Evolutionary conservation across 2,888 invertebrate genomes (phyloP).

Genomic region (Athalia cordata): DNA sequence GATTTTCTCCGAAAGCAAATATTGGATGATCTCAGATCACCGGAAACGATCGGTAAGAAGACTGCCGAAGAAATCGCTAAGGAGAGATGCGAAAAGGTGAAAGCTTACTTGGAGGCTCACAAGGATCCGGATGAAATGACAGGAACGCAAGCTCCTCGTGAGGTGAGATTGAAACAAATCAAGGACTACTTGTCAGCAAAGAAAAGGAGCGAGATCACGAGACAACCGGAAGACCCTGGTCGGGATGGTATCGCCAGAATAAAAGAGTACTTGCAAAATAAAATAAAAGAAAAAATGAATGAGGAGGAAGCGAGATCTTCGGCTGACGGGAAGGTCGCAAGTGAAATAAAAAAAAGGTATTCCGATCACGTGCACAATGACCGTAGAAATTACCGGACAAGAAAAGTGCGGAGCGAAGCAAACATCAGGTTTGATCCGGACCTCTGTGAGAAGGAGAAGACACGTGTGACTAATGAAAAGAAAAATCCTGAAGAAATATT

Average conservation of each 20-base stretch:
- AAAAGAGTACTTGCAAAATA: slow-evolving; percentile 58
- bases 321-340: slow-evolving; percentile 42
- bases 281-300: slow-evolving; percentile 61
- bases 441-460: slow-evolving; percentile 48
- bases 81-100: slow-evolving; percentile 61
- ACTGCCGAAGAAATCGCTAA: slow-evolving; percentile 59
- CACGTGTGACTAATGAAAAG: slow-evolving; percentile 34
- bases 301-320: slow-evolving; percentile 51
- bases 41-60: slow-evolving; percentile 50
- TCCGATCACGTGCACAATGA: slow-evolving; percentile 55
- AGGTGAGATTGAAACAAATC: slow-evolving; percentile 35
- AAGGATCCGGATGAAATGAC: slow-evolving; percentile 48
- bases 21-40: slow-evolving; percentile 59
- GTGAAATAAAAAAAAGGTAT: slow-evolving; percentile 57
- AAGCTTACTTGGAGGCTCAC: slow-evolving; percentile 56
- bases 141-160: slow-evolving; percentile 2
- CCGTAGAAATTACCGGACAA: slow-evolving; percentile 56
- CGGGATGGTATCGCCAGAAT: slow-evolving; percentile 58
- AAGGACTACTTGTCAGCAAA: slow-evolving; percentile 44
- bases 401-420: slow-evolving; percentile 64
- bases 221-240: background rate
- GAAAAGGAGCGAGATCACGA: background rate
- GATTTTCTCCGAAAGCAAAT: slow-evolving; percentile 67
- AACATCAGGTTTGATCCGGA: slow-evolving; percentile 58
- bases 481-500: slow-evolving; percentile 37